Evolutionary conservation across 1,140 invertebrate genomes (phyloP), one percentile per base, ranked within the genome.

Genomic region (Ruditapes philippinarum): DNA sequence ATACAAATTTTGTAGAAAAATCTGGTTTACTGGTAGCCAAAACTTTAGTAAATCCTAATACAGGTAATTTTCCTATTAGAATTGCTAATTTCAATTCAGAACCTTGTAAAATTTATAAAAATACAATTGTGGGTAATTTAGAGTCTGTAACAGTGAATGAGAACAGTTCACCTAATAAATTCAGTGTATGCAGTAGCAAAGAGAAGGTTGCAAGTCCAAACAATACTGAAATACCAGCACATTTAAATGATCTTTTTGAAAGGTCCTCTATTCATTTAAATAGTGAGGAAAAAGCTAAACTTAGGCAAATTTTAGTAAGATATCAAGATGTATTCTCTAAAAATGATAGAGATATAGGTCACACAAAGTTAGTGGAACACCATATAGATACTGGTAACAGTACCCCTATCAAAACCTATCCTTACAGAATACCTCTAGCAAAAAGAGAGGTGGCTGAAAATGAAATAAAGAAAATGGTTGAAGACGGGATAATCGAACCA

Each of bases 401-500:
- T 12, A 36, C 36, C 0, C 86, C 78, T 5, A 73, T 88, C 0
- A 70, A 70, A 88, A 60, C 51, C 70, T 5, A 14, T 17, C 42
- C 76, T 2, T 80, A 68, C n/a, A 38, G 40, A 9, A 36, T 73
- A 36, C 86, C 76, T 14, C 22, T 88, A 45, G 60, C 42, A 4
- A 88, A 88, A 73, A 33, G 78, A 31, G 0, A 54, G 31, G 86
- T 33, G 9, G 78, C 60, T 28, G 62, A 81, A 57, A 22, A 49
- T 22, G 73, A 88, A 60, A 88, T 79, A 31, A 36, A 22, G 17
- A 54, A 74, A 25, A 88, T 85, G 85, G 22, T 36, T 54, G 28
- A 78, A 51, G 11, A 80, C 5, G 90, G 65, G n/a, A 79, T 95
- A 28, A 95, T 96, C 60, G 83, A 91, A 81, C 92, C 92, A 65